Evolutionary conservation across 2,888 invertebrate genomes (phyloP).

Genomic region (Pasiphila rectangulata): DNA sequence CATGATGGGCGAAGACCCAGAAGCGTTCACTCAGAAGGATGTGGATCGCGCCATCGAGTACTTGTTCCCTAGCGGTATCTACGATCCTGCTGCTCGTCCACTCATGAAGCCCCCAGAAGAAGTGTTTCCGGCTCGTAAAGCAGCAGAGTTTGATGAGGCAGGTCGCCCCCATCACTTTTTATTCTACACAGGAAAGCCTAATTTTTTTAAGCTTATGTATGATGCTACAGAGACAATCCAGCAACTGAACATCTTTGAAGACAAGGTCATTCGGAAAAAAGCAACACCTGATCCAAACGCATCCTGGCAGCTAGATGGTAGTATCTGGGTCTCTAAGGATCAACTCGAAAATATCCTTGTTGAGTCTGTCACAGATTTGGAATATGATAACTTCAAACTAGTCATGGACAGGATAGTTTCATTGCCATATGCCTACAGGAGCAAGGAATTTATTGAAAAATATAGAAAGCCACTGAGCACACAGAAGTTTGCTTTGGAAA

Average conservation of each 20-base stretch:
- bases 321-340: constrained; percentile 83
- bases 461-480: constrained; percentile 83
- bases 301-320: constrained; percentile 63
- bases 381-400: constrained; percentile 86
- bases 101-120: constrained; percentile 94
- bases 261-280: constrained; percentile 84
- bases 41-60: constrained; percentile 94
- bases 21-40: constrained; percentile 92
- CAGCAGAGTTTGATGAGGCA: constrained; percentile 93
- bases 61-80: constrained; percentile 97
- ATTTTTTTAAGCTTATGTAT: constrained; percentile 90
- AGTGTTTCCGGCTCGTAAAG: constrained; percentile 90
- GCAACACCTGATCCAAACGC: constrained; percentile 81
- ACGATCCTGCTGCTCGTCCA: constrained; percentile 91
- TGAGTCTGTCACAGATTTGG: constrained; percentile 84
- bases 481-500: constrained; percentile 80
- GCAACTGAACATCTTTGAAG: constrained; percentile 85
- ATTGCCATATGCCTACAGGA: constrained; percentile 86
- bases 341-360: constrained; percentile 83
- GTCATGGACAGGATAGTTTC: constrained; percentile 86
- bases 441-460: constrained; percentile 86
- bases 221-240: constrained; percentile 87
- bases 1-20: constrained; percentile 98
- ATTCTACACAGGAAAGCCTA: constrained; percentile 95
- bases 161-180: constrained; percentile 95